Evolutionary conservation across 2,113 vertebrate genomes (phyloP).

Genomic region (Lanius collurio): DNA sequence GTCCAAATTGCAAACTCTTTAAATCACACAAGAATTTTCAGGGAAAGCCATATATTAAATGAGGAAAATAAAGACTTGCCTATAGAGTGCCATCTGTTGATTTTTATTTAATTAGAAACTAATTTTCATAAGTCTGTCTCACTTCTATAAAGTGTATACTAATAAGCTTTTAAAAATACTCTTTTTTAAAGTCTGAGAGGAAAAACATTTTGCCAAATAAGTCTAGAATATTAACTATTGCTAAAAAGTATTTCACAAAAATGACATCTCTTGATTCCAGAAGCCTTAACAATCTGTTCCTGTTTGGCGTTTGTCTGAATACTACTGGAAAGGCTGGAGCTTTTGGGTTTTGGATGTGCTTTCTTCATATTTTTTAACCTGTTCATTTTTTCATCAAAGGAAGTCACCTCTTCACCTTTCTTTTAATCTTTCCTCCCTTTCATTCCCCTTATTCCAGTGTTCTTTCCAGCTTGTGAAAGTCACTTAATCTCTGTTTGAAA

Average conservation of each 20-base stretch:
- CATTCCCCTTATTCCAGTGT: conserved; percentile 24
- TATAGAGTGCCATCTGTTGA: conserved; percentile 47
- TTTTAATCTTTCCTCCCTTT: conserved; percentile 58
- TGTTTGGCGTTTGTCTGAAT: not conserved
- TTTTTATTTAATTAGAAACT: conserved; percentile 31
- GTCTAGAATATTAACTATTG: not conserved
- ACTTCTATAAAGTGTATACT: not conserved
- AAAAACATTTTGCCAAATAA: not conserved
- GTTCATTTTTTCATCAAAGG: conserved; percentile 51
- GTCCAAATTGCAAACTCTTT: not conserved
- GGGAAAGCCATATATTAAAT: not conserved
- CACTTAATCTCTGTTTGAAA: conserved; percentile 65
- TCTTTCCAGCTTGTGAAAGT: conserved; percentile 38
- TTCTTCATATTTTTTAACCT: conserved; percentile 19
- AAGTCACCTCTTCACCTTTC: conserved; percentile 62
- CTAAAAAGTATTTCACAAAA: not conserved
- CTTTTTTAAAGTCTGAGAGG: not conserved
- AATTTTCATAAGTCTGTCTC: not conserved
- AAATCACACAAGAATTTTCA: not conserved
- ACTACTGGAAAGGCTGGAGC: not conserved
- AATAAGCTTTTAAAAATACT: not conserved
- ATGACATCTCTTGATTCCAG: not conserved
- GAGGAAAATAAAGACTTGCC: not conserved
- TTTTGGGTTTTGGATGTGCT: not conserved
- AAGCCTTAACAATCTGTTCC: not conserved